A percentile compares a stretch with the other conserved stretches of the same genome.
Evolutionary conservation across 2,797 vertebrate genomes (phyloP).

Genomic region (Heterohyrax brucei): DNA sequence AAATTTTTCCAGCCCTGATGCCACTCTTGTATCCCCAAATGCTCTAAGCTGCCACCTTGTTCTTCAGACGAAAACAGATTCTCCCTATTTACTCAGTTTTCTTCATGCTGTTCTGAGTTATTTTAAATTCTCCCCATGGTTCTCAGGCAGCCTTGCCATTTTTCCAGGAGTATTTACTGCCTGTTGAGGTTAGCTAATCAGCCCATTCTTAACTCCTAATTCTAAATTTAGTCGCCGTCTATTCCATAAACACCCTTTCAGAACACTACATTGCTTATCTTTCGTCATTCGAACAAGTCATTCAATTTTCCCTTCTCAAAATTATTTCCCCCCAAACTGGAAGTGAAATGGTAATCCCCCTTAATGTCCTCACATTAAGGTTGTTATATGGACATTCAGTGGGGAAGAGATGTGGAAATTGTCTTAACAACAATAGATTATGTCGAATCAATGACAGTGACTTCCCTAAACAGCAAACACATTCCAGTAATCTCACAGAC

Average conservation of each 20-base stretch:
- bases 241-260: neutral
- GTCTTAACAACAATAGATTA: neutral
- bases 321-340: conserved; percentile 36
- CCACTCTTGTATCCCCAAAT: neutral
- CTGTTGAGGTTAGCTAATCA: neutral
- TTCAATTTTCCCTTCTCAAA: conserved; percentile 30
- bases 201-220: neutral
- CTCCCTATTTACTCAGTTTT: neutral
- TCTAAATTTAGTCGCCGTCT: conserved; percentile 35
- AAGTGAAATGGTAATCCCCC: conserved; percentile 50
- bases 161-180: conserved; percentile 39
- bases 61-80: neutral
- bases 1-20: neutral
- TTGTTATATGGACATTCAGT: neutral
- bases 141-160: neutral
- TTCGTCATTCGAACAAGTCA: conserved; percentile 13
- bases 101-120: conserved; percentile 30
- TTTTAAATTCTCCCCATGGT: conserved; percentile 2
- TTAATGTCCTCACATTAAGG: conserved; percentile 48
- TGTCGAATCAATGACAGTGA: neutral
- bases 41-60: neutral
- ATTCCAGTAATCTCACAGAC: neutral
- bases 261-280: conserved; percentile 40
- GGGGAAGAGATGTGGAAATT: neutral
- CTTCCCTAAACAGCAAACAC: conserved; percentile 21